Conservation (phyloP, 2,888 invertebrate genomes). For the Galeopsomyia nigrocyanea region DNA sequence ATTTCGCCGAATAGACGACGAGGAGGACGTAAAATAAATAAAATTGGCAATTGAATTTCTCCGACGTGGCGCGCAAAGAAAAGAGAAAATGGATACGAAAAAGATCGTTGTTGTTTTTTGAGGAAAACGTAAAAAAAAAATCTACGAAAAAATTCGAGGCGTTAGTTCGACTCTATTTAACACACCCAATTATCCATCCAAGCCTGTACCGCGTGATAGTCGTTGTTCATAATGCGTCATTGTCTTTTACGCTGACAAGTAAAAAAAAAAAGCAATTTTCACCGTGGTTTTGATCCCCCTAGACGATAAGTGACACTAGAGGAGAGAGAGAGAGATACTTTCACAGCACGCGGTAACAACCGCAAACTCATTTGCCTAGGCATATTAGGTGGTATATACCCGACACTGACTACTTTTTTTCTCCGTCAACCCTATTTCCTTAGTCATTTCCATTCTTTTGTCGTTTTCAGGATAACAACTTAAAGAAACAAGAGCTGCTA, state of each 20-base stretch:
- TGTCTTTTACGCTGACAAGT: background rate
- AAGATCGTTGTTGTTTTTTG: constrained; percentile 12
- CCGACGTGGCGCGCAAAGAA: background rate
- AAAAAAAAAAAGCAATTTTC: constrained; percentile 28
- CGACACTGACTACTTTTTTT: constrained; percentile 1
- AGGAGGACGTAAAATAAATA: too few species aligned
- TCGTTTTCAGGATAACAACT: too few species aligned
- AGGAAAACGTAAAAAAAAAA: constrained; percentile 16
- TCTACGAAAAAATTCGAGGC: background rate
- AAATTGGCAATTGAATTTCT: too few species aligned
- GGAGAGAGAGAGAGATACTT: constrained; percentile 43
- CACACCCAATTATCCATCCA: constrained; percentile 44
- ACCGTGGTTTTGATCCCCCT: constrained; percentile 8
- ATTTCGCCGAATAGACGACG: too few species aligned
- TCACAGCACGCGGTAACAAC: constrained; percentile 48
- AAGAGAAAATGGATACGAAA: background rate
- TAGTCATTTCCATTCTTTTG: too few species aligned
- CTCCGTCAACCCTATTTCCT: too few species aligned
- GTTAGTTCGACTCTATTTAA: constrained; percentile 42
- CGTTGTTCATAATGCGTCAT: background rate
- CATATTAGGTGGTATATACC: constrained; percentile 35
- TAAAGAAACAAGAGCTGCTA: too few species aligned
- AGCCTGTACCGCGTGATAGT: constrained; percentile 25
- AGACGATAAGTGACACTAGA: background rate
- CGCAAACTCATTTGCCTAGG: constrained; percentile 55